phyloP scores from a whole-genome alignment of 2,797 vertebrate genomes.

The Avahi laniger region DNA sequence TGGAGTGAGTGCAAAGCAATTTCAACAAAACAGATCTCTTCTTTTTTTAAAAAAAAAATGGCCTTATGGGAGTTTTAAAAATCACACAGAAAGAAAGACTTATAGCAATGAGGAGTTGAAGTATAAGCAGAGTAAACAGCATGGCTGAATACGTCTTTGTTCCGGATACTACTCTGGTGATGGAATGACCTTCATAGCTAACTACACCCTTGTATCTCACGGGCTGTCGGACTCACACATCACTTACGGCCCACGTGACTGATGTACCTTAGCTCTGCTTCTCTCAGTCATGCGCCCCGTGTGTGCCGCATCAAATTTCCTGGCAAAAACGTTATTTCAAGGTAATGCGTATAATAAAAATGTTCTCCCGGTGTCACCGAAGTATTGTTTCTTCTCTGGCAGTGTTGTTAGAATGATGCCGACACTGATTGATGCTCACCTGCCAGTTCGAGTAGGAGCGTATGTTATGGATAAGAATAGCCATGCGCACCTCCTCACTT shows the following conservation, averaged over 20 bases:
- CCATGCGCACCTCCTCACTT: not conserved
- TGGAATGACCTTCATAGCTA: conserved; percentile 55
- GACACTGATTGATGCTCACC: conserved; percentile 51
- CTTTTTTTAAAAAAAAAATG: not conserved
- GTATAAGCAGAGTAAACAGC: not conserved
- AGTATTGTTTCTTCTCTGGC: conserved; percentile 39
- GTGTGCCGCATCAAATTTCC: conserved; percentile 8
- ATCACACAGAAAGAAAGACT: not conserved
- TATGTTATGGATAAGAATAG: not conserved
- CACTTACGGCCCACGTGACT: not conserved
- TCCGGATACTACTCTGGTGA: not conserved
- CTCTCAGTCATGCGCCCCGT: not conserved
- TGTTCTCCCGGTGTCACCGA: conserved; percentile 13
- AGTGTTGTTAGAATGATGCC: conserved; percentile 5
- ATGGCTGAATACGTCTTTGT: conserved; percentile 6
- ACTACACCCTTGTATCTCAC: not conserved
- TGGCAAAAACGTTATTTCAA: conserved; percentile 72
- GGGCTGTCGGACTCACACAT: not conserved
- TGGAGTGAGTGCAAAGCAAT: not conserved
- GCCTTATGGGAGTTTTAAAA: not conserved
- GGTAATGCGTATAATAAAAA: conserved; percentile 67
- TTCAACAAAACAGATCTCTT: not conserved
- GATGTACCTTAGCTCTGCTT: not conserved
- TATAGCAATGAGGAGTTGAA: conserved; percentile 3
- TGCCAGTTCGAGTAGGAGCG: not conserved